Evolutionary conservation across 2,113 vertebrate species (phyloP).

Genomic region (Anarrhichthys ocellatus): DNA sequence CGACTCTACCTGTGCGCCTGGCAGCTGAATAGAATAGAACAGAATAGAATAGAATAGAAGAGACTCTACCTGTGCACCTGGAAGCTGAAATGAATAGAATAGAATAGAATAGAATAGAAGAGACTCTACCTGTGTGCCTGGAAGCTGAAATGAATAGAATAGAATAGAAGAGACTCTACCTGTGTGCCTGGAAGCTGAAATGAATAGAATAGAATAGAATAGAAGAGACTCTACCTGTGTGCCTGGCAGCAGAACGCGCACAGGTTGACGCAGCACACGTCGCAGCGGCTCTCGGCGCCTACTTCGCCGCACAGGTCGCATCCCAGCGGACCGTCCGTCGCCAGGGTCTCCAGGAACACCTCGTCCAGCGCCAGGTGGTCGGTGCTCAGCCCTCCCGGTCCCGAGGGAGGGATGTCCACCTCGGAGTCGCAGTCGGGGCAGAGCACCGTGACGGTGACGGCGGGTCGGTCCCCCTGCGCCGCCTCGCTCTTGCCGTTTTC

Average conservation of each 20-base stretch:
- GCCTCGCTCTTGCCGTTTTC: background rate
- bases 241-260: constrained; percentile 94
- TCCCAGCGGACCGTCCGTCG: constrained; percentile 76
- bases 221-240: constrained; percentile 85
- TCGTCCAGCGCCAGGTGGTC: constrained; percentile 89
- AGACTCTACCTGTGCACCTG: background rate
- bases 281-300: constrained; percentile 87
- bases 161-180: background rate
- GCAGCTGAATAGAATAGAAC: background rate
- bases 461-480: background rate
- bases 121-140: background rate
- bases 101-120: background rate
- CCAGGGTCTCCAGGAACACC: constrained; percentile 85
- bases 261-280: constrained; percentile 87
- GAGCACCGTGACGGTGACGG: constrained; percentile 80
- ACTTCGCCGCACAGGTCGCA: constrained; percentile 92
- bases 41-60: background rate
- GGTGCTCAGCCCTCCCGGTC: constrained; percentile 83
- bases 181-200: background rate
- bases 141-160: background rate
- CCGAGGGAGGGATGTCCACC: constrained; percentile 87
- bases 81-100: no score
- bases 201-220: background rate
- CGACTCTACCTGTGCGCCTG: background rate
- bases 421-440: constrained; percentile 91